Conservation (phyloP, 2,113 vertebrate genomes). For the Pachyramphus minor region DNA sequence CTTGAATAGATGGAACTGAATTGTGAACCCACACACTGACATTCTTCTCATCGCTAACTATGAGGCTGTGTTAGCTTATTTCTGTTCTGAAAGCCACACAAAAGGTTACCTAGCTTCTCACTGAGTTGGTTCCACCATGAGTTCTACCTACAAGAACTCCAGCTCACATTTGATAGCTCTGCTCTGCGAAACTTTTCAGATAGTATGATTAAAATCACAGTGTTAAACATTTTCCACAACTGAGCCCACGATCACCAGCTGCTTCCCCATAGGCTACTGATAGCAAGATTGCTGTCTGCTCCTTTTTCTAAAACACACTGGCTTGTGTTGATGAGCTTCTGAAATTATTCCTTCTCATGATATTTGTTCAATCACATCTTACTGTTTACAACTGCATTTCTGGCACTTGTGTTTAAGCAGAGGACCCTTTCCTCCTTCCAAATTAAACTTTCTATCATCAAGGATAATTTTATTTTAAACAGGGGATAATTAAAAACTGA, state of each 20-base stretch:
- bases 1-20: not conserved
- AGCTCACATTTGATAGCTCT: not conserved
- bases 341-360: not conserved
- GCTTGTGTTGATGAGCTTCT: not conserved
- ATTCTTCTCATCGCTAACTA: not conserved
- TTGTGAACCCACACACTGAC: not conserved
- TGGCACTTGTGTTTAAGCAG: not conserved
- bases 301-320: constrained; percentile 1
- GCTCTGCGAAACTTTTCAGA: not conserved
- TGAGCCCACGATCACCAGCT: not conserved
- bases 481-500: not conserved
- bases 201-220: not conserved
- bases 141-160: constrained; percentile 43
- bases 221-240: rapidly evolving
- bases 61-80: not conserved
- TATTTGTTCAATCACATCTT: not conserved
- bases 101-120: constrained; percentile 13
- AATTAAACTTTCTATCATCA: constrained; percentile 33
- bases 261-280: not conserved
- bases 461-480: not conserved
- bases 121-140: constrained; percentile 23
- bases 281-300: not conserved
- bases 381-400: not conserved
- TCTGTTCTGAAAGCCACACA: constrained; percentile 16
- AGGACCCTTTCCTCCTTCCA: not conserved